Evolutionary conservation across 1,140 invertebrate species (phyloP), one percentile per base, ranked within the genome.

Genomic region (Drosophila ananassae): DNA sequence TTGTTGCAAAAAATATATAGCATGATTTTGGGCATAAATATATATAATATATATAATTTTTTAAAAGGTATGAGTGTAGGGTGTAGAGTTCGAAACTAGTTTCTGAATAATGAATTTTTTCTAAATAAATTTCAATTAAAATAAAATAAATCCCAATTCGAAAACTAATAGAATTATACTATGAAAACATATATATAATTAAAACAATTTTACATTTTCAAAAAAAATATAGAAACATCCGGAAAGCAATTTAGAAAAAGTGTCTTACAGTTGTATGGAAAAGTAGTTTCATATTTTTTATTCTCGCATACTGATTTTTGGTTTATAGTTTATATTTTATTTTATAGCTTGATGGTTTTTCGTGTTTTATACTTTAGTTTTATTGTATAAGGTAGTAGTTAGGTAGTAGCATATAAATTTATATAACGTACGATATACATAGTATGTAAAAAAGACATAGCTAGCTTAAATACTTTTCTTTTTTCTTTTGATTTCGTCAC

Each of bases 331-430:
- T 3, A 28, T 17, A 17, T 17, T 17, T 28, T 28, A 28, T 44
- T 44, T 13, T 13, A 13, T 13, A 9, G 21, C 10, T 47, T 47
- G 7, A 9, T 4, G 6, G 7, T 21, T 50, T 46, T 54, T 47
- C 41, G 17, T 12, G 6, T 47, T 60, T 52, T 52, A 21, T 64
- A 34, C 51, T 73, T 60, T 47, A 22, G 68, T 53, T 71, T 75
- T 68, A 66, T 82, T 87, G 47, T 82, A 75, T 87, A 87, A 71
- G 50, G 71, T 87, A 82, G 76, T 83, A 83, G 76, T 82, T 81
- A 87, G 81, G 80, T 77, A 76, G 81, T 85, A 87, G 82, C 66
- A 85, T 85, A 85, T 85, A 85, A 87, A 85, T 85, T 77, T 85
- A 85, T 85, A 68, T 87, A 85, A 85, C 81, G 79, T 85, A 85